Percentiles rank a stretch among this genome's conserved stretches.
These are phyloP conservation scores for Agonopterix alstromeriana DNA, from an alignment of 2,888 invertebrate species.

Conservation along the genomic window DNA sequence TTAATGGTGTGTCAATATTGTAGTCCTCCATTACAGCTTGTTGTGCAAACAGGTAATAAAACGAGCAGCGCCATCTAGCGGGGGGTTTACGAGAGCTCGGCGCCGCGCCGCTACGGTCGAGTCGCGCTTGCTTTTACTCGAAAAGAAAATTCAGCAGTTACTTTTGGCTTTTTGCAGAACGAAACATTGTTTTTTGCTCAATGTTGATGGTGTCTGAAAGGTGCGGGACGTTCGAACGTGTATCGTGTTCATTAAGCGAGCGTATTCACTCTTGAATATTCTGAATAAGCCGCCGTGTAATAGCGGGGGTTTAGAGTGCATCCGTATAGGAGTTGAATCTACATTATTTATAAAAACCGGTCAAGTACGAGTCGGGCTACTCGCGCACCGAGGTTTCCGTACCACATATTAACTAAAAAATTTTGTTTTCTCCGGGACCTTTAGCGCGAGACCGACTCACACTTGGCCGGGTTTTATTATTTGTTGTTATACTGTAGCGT, in stretches of 20 bases:
- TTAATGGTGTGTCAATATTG: constrained; percentile 76
- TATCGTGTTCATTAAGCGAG: constrained; percentile 4
- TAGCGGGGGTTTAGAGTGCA: too few relatives aligned
- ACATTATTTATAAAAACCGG: too few relatives aligned
- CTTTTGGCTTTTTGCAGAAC: constrained; percentile 7
- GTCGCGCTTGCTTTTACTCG: not conserved
- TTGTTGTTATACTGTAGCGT: too few relatives aligned
- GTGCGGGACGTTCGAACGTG: constrained; percentile 2
- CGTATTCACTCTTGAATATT: not conserved
- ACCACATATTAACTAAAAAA: too few relatives aligned
- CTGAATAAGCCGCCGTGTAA: not conserved
- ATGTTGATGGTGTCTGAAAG: constrained; percentile 7
- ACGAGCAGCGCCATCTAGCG: constrained; percentile 60
- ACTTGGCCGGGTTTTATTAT: too few relatives aligned
- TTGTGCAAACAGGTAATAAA: constrained; percentile 67
- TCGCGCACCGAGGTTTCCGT: too few relatives aligned
- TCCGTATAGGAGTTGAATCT: too few relatives aligned
- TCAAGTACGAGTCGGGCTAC: too few relatives aligned
- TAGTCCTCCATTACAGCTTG: constrained; percentile 67
- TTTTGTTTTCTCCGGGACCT: too few relatives aligned
- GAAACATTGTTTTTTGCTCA: constrained; percentile 9
- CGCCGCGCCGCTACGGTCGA: constrained; percentile 39
- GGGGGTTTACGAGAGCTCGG: constrained; percentile 50
- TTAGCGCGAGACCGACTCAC: too few relatives aligned
- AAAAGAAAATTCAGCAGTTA: constrained; percentile 7